A percentile compares a stretch with the other conserved stretches of the same genome.
Evolutionary conservation across 2,888 invertebrate genomes (phyloP).

Genomic region (Hesperia comma): DNA sequence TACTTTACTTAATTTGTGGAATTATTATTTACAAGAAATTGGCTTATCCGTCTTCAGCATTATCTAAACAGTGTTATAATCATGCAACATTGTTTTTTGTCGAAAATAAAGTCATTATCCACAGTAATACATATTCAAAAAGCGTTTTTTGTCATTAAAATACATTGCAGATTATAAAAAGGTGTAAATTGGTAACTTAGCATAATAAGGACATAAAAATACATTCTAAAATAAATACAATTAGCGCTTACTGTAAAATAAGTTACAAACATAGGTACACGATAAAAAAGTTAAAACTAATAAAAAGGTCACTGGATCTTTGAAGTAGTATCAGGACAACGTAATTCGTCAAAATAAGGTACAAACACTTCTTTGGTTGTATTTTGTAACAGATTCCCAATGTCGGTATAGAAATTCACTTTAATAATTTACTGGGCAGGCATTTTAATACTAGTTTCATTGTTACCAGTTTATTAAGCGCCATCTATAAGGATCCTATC

Average conservation of each 20-base stretch:
- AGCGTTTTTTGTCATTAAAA: neutral
- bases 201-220: constrained; percentile 19
- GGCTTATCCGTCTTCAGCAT: no score
- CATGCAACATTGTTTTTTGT: no score
- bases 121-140: neutral
- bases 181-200: constrained; percentile 40
- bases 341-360: constrained; percentile 10
- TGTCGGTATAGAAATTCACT: constrained; percentile 13
- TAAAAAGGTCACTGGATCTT: constrained; percentile 12
- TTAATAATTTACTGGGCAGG: no score
- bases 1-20: no score
- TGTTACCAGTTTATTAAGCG: no score
- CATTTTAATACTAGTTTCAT: no score
- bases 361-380: constrained; percentile 34
- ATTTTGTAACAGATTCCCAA: constrained; percentile 29
- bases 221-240: constrained; percentile 36
- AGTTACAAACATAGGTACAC: constrained; percentile 27
- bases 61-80: no score
- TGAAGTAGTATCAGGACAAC: constrained; percentile 10
- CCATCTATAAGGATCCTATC: no score
- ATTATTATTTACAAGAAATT: no score
- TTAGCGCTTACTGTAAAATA: constrained; percentile 39
- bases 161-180: neutral
- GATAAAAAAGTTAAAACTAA: constrained; percentile 5
- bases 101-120: no score